Conservation (phyloP, 2,797 vertebrate genomes). For the Cottoperca gobio region DNA sequence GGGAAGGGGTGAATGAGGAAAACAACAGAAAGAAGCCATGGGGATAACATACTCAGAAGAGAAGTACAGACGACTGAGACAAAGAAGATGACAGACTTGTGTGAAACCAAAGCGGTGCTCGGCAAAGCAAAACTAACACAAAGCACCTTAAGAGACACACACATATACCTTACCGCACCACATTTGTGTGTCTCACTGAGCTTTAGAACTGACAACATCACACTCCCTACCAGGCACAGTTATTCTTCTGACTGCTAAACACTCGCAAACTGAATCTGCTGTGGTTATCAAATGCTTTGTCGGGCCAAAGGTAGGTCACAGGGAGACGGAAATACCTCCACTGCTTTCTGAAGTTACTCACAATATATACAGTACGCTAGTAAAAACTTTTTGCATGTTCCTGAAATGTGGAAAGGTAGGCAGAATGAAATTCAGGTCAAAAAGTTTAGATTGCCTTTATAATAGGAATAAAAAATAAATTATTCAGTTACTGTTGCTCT, state of each 20-base stretch:
- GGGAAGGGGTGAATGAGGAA: background rate
- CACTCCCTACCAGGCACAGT: constrained; percentile 45
- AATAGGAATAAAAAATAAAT: background rate
- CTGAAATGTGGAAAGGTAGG: background rate
- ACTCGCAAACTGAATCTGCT: constrained; percentile 21
- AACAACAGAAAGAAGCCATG: background rate
- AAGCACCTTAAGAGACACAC: constrained; percentile 36
- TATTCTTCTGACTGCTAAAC: constrained; percentile 41
- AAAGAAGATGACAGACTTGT: constrained; percentile 23
- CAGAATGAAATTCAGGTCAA: background rate
- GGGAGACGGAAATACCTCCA: background rate
- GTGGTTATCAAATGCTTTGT: constrained; percentile 44
- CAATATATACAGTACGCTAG: background rate
- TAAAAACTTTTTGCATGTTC: background rate
- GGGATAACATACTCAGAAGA: constrained; percentile 10
- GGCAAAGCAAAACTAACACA: constrained; percentile 53
- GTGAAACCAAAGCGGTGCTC: constrained; percentile 32
- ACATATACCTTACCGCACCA: constrained; percentile 14
- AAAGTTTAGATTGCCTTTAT: background rate
- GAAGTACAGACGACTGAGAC: constrained; percentile 16
- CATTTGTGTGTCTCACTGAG: constrained; percentile 24
- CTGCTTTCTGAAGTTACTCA: background rate
- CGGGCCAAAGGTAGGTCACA: constrained; percentile 15
- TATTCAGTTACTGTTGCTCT: too few species aligned
- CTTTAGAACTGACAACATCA: constrained; percentile 52